Evolutionary conservation across 2,888 invertebrate genomes (phyloP).

Genomic region (Axea sp.): DNA sequence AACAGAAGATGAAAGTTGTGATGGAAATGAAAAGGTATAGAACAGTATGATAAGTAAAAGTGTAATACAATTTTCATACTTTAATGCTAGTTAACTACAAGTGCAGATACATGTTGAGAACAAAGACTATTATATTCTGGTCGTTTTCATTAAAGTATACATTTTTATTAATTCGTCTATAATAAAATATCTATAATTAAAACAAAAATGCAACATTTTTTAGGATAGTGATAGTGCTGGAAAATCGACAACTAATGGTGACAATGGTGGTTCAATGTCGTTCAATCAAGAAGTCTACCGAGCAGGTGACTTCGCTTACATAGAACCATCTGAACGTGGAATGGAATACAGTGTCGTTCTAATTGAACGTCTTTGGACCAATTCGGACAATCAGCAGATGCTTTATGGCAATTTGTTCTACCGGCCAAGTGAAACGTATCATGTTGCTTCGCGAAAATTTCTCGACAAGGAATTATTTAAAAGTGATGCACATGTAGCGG

Average conservation of each 20-base stretch:
- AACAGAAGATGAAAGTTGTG: constrained; percentile 86
- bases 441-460: constrained; percentile 96
- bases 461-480: constrained; percentile 98
- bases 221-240: constrained; percentile 71
- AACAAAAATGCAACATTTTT: too few species aligned
- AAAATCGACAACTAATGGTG: constrained; percentile 73
- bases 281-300: constrained; percentile 88
- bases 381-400: constrained; percentile 89
- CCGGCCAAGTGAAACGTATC: constrained; percentile 97
- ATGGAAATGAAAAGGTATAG: constrained; percentile 78
- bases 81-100: too few species aligned
- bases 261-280: constrained; percentile 83
- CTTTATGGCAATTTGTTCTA: constrained; percentile 95
- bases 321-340: constrained; percentile 84
- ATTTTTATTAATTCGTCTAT: too few species aligned
- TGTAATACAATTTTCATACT: too few species aligned
- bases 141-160: too few species aligned
- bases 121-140: too few species aligned
- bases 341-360: constrained; percentile 90
- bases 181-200: too few species aligned
- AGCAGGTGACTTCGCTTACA: constrained; percentile 96
- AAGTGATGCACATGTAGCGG: constrained; percentile 91
- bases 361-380: constrained; percentile 94
- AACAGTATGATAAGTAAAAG: too few species aligned
- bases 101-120: too few species aligned